Evolutionary conservation across 2,113 vertebrate genomes (phyloP).

Genomic region (Coryphaenoides rupestris): DNA sequence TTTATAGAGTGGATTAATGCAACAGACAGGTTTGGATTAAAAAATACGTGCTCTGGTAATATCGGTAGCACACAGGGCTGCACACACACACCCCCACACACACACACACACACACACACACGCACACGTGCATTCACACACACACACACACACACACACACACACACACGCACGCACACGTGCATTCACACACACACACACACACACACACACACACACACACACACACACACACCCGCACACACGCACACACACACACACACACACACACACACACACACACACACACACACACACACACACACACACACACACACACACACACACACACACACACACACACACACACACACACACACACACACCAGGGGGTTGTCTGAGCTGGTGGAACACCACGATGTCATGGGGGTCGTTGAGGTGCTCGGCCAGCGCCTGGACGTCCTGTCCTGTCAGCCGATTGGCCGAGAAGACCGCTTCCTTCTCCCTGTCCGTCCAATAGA

Average conservation of each 20-base stretch:
- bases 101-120: no score
- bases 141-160: no score
- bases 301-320: neutral
- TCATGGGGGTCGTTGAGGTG: slow-evolving; percentile 96
- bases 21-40: no score
- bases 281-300: neutral
- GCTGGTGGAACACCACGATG: slow-evolving; percentile 91
- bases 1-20: no score
- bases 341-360: slow-evolving; percentile 5
- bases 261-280: neutral
- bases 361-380: slow-evolving; percentile 90
- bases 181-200: no score
- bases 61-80: neutral
- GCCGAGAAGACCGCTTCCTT: slow-evolving; percentile 91
- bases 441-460: slow-evolving; percentile 86
- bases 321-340: slow-evolving; percentile 5
- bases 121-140: no score
- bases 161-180: no score
- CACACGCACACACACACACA: no score
- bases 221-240: neutral
- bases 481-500: slow-evolving; percentile 97
- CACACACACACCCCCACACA: slow-evolving; percentile 1
- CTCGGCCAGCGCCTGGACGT: slow-evolving; percentile 86
- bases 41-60: neutral
- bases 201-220: neutral